These are phyloP conservation scores for Eulemur rubriventer DNA, from an alignment of 2,797 vertebrate genomes.

Conservation along the genomic window DNA sequence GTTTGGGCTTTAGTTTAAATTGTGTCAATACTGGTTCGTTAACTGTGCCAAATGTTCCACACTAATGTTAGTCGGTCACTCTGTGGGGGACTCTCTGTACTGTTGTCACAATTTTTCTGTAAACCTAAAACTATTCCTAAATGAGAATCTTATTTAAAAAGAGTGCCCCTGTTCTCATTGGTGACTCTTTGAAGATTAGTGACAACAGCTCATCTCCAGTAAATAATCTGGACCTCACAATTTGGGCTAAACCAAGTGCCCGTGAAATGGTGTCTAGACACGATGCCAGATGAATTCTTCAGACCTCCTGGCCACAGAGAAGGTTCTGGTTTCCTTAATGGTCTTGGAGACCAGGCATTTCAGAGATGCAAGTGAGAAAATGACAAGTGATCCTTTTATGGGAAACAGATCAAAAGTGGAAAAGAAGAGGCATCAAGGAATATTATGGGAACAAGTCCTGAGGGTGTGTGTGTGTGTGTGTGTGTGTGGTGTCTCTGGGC, in stretches of 20 bases:
- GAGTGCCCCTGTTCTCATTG: background rate
- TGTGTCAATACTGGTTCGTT: background rate
- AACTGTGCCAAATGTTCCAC: background rate
- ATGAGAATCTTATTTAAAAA: background rate
- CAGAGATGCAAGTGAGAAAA: background rate
- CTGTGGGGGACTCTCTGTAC: background rate
- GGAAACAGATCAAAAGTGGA: background rate
- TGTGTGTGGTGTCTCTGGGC: background rate
- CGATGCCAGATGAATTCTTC: background rate
- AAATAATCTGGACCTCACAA: background rate
- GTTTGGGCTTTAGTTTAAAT: background rate
- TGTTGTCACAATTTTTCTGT: background rate
- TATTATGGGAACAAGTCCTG: background rate
- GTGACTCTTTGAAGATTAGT: background rate
- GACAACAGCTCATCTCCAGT: background rate
- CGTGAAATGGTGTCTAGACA: background rate
- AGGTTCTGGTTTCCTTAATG: background rate
- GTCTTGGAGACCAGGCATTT: background rate
- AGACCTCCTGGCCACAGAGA: background rate
- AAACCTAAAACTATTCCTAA: background rate
- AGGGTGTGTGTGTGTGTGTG: background rate
- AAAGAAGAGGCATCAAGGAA: background rate
- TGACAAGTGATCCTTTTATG: background rate
- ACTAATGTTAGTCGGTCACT: background rate
- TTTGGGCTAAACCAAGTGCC: background rate